Evolutionary conservation across 1,140 invertebrate species (phyloP), one percentile per base, ranked within the genome.

Genomic region (Lucilia sericata): DNA sequence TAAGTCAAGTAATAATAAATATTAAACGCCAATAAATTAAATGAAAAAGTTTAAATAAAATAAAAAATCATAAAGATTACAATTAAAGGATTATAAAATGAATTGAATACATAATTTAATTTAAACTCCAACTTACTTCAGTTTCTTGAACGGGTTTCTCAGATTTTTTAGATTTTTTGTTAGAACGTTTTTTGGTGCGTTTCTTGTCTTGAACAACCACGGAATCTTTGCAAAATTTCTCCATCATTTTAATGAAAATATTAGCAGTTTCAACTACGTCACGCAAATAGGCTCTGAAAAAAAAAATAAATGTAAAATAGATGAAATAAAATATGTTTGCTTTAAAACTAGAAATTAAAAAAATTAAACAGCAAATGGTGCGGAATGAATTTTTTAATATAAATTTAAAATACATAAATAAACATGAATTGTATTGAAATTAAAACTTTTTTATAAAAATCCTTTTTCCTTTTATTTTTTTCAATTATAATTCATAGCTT

Each of bases 201-300:
- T 84, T 84, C 91, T 94, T 95, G 88, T 95, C 96, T 86, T 95
- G 95, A 55, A 98, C 95, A 3, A 98, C 93, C 7, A 98, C 91
- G 21, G 93, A 93, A 84, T 94, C 94, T 86, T 93, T 94, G 84
- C 94, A 96, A 91, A 94, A 97, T 81, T 94, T 92, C 91, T 99
- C 96, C 84, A 99, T 91, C 94, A 99, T 95, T 93, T 97, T 98
- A 75, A 99, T 90, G 91, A 98, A 99, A 84, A 98, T 92, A 92
- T 99, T 97, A 36, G 94, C 95, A 0, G 97, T 97, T 90, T 98
- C 96, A 14, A 98, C 92, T 14, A 99, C 92, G 92, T 99, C 98
- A 83, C 94, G 94, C 75, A 99, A 92, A 91, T 96, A 99, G 1
- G 93, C 91, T 87, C 96, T 96, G 87, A 36, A n/a, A 82, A 14